These are phyloP conservation scores for Drosophila punjabiensis DNA, from an alignment of 1,140 invertebrate species.

Conservation along the genomic window DNA sequence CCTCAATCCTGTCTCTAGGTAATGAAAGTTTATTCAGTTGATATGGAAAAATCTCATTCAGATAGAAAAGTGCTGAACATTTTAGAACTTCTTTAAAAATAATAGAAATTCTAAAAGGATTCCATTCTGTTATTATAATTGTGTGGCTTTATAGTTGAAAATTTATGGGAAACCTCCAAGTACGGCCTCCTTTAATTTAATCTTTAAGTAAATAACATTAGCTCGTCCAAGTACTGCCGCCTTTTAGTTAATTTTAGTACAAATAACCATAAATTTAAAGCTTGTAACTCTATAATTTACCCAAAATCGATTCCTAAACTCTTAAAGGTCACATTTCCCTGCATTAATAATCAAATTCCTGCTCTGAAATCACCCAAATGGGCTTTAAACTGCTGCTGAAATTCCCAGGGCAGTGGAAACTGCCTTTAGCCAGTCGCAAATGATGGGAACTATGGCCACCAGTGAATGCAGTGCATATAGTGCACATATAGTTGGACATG, in stretches of 20 bases:
- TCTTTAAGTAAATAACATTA: too few species aligned
- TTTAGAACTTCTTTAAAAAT: background rate
- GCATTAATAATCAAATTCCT: background rate
- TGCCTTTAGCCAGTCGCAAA: constrained; percentile 17
- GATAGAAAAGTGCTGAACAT: background rate
- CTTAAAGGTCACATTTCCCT: background rate
- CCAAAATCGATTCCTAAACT: background rate
- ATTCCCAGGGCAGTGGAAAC: constrained; percentile 5
- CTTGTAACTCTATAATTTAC: background rate
- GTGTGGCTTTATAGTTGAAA: too few species aligned
- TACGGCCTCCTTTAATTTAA: too few species aligned
- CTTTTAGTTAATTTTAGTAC: background rate
- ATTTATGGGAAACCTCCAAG: too few species aligned
- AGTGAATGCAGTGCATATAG: background rate
- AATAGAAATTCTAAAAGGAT: background rate
- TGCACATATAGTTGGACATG: constrained; percentile 37
- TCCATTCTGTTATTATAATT: background rate
- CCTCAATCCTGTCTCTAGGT: constrained; percentile 10
- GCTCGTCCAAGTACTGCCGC: too few species aligned
- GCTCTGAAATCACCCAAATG: background rate
- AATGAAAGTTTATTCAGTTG: constrained; percentile 6
- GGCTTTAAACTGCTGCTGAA: constrained; percentile 6
- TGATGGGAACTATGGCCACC: constrained; percentile 12
- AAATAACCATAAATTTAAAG: background rate
- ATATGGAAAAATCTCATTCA: background rate